Evolutionary conservation across 2,113 vertebrate genomes (phyloP).

Genomic region (Carettochelys insculpta): DNA sequence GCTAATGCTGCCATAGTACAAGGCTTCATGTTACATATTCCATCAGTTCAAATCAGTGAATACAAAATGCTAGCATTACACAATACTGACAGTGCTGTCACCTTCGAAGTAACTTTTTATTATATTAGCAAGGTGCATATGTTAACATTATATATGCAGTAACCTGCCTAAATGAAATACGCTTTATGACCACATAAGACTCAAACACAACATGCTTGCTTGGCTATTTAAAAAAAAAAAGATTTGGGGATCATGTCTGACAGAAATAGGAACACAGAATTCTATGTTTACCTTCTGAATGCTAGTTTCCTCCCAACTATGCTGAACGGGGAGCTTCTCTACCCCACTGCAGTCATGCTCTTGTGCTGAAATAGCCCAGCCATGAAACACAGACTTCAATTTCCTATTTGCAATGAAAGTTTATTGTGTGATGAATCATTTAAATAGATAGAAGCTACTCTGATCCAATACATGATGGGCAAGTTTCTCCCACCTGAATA

Average conservation of each 20-base stretch:
- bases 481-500: not conserved
- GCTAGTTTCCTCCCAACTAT: not conserved
- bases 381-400: not conserved
- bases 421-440: not conserved
- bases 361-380: not conserved
- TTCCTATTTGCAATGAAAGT: not conserved
- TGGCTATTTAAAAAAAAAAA: not conserved
- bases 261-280: not conserved
- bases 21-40: not conserved
- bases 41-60: not conserved
- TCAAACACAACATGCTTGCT: not conserved
- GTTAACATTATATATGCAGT: not conserved
- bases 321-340: not conserved
- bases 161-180: not conserved
- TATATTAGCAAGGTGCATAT: not conserved
- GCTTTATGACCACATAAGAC: not conserved
- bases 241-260: not conserved
- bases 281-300: not conserved
- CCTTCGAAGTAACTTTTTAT: not conserved
- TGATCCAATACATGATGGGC: not conserved
- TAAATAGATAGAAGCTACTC: not conserved
- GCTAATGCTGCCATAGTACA: not conserved
- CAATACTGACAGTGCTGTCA: not conserved
- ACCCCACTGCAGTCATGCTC: not conserved
- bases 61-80: not conserved